Evolutionary conservation across 2,797 vertebrate species (phyloP).

Genomic region (Acestrorhynchus altus): DNA sequence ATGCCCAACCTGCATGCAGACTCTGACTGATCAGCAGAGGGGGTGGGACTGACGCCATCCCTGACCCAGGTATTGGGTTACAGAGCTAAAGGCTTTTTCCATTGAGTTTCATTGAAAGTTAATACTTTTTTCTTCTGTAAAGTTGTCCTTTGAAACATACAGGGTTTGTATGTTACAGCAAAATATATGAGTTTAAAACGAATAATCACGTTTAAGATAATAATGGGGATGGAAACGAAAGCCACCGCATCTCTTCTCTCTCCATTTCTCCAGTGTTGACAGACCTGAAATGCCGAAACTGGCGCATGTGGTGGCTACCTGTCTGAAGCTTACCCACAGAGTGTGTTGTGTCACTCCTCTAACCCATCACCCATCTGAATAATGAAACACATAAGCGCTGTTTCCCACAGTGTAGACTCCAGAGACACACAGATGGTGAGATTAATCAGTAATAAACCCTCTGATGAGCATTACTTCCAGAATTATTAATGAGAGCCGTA

Average conservation of each 20-base stretch:
- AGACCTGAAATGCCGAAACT: background rate
- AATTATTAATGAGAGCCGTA: conserved; percentile 63
- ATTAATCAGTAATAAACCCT: conserved; percentile 62
- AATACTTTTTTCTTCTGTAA: too few species aligned
- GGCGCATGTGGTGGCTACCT: background rate
- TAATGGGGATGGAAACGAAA: too few species aligned
- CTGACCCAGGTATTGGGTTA: too few species aligned
- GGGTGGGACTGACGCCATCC: too few species aligned
- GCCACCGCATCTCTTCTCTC: background rate
- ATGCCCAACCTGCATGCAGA: too few species aligned
- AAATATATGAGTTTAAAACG: too few species aligned
- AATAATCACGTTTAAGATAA: too few species aligned
- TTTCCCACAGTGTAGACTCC: conserved; percentile 43
- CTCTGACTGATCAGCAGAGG: too few species aligned
- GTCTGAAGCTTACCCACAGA: conserved; percentile 1
- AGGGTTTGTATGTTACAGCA: too few species aligned
- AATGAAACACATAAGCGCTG: conserved; percentile 49
- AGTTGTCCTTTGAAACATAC: too few species aligned
- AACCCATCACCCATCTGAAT: conserved; percentile 56
- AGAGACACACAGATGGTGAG: conserved; percentile 60
- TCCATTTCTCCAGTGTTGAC: background rate
- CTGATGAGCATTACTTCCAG: conserved; percentile 58
- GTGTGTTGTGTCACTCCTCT: conserved; percentile 24
- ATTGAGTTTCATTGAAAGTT: too few species aligned
- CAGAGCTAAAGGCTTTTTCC: too few species aligned